A percentile compares a stretch with the other conserved stretches of the same genome.
These are phyloP conservation scores for Troides oblongomaculatus DNA, from an alignment of 2,888 invertebrate genomes.

Conservation along the genomic window DNA sequence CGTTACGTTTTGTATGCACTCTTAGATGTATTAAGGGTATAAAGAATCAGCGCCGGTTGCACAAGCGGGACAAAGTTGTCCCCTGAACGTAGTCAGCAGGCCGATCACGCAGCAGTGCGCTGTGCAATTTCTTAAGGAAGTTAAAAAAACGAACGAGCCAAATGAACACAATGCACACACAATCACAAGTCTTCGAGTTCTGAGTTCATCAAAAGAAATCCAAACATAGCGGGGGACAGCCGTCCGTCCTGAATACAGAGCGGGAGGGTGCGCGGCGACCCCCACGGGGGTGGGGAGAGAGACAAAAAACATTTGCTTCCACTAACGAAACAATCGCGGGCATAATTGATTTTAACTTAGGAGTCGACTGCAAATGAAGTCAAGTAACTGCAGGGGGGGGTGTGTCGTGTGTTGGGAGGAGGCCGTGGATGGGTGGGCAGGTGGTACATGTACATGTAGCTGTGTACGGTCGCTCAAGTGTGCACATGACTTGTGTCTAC, in stretches of 20 bases:
- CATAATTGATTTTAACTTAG: constrained; percentile 78
- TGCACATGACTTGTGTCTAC: constrained; percentile 12
- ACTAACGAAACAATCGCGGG: constrained; percentile 77
- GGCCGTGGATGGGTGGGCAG: constrained; percentile 26
- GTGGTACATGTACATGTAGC: constrained; percentile 18
- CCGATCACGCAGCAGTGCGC: constrained; percentile 20
- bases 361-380: constrained; percentile 67
- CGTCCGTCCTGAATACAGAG: constrained; percentile 68
- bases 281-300: constrained; percentile 35
- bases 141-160: constrained; percentile 37
- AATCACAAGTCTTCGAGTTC: constrained; percentile 41
- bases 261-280: constrained; percentile 33
- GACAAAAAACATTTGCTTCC: constrained; percentile 69
- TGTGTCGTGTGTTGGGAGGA: constrained; percentile 28
- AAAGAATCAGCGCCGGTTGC: not conserved
- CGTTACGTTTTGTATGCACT: constrained; percentile 1
- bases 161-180: constrained; percentile 44
- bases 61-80: constrained; percentile 1
- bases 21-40: not conserved
- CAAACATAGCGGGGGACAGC: constrained; percentile 62
- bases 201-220: constrained; percentile 76
- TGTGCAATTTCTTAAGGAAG: constrained; percentile 25
- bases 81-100: constrained; percentile 8
- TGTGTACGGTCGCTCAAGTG: constrained; percentile 11
- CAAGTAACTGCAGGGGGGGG: constrained; percentile 37